Evolutionary conservation across 2,888 invertebrate genomes (phyloP).

Genomic region (Zele albiditarsus): DNA sequence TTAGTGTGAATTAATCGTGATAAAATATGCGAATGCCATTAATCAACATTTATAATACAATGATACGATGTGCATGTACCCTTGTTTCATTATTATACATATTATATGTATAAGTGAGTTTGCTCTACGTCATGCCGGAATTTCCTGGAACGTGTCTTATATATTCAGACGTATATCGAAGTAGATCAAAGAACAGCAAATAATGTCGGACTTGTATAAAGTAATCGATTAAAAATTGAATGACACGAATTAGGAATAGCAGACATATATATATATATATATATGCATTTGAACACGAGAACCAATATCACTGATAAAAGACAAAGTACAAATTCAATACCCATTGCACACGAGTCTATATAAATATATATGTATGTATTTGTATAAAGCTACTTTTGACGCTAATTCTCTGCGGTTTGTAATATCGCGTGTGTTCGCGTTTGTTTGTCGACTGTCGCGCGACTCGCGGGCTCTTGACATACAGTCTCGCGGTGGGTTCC

Average conservation of each 20-base stretch:
- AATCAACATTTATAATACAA: conserved; percentile 8
- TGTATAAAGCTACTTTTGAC: conserved; percentile 8
- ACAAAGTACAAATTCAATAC: background rate
- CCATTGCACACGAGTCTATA: background rate
- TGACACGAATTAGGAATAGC: conserved; percentile 30
- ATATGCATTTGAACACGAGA: background rate
- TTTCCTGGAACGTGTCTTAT: conserved; percentile 25
- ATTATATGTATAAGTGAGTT: background rate
- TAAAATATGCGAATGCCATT: conserved; percentile 1
- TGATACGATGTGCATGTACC: background rate
- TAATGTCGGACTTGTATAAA: conserved; percentile 12
- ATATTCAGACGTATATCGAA: conserved; percentile 21
- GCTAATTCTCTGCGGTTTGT: conserved; percentile 39
- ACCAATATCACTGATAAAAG: background rate
- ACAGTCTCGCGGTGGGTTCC: conserved; percentile 16
- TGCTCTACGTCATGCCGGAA: conserved; percentile 2
- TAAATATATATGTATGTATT: background rate
- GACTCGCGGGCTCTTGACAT: conserved; percentile 19
- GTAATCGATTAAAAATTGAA: conserved; percentile 39
- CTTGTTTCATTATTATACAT: background rate
- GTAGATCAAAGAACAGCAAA: conserved; percentile 36
- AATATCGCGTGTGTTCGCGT: conserved; percentile 38
- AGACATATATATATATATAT: conserved; percentile 2
- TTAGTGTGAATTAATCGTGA: conserved; percentile 6
- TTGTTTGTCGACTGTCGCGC: conserved; percentile 43